phyloP scores from a whole-genome alignment of 2,888 invertebrate genomes.

The Stegana nigrithorax region DNA sequence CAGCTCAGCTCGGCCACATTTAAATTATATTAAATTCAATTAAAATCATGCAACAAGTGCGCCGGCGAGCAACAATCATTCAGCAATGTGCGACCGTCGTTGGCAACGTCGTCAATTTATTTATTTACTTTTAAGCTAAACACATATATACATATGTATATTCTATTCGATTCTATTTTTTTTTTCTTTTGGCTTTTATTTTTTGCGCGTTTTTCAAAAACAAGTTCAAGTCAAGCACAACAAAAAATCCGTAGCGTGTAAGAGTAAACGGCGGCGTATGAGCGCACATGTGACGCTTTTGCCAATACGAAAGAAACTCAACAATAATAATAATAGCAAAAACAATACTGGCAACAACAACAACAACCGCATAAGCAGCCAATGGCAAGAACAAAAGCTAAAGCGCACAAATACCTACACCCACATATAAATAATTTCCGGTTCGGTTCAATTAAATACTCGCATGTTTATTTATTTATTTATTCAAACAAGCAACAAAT shows the following conservation, averaged over 20 bases:
- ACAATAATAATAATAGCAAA: too few relatives aligned
- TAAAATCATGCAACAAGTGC: slow-evolving; percentile 7
- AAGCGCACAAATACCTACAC: background rate
- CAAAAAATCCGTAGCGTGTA: too few relatives aligned
- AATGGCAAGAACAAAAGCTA: background rate
- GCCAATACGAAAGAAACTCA: background rate
- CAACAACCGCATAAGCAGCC: background rate
- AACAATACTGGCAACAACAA: too few relatives aligned
- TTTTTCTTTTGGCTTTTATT: too few relatives aligned
- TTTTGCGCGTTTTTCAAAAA: too few relatives aligned
- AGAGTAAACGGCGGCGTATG: background rate
- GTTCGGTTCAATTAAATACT: slow-evolving; percentile 55
- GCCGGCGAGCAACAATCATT: too few relatives aligned
- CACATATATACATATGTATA: background rate
- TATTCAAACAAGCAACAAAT: slow-evolving; percentile 34
- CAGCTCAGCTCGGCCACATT: slow-evolving; percentile 4
- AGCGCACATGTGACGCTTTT: background rate
- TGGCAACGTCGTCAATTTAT: background rate
- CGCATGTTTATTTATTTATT: slow-evolving; percentile 57
- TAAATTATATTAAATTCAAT: slow-evolving; percentile 12
- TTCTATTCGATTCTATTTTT: too few relatives aligned
- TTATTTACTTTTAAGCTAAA: too few relatives aligned
- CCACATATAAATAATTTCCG: slow-evolving; percentile 46
- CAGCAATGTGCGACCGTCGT: background rate
- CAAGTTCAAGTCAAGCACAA: too few relatives aligned